Evolutionary conservation across 2,888 invertebrate species (phyloP), one percentile per base, ranked within the genome.

Genomic region (Eumacrocentrus americanus): DNA sequence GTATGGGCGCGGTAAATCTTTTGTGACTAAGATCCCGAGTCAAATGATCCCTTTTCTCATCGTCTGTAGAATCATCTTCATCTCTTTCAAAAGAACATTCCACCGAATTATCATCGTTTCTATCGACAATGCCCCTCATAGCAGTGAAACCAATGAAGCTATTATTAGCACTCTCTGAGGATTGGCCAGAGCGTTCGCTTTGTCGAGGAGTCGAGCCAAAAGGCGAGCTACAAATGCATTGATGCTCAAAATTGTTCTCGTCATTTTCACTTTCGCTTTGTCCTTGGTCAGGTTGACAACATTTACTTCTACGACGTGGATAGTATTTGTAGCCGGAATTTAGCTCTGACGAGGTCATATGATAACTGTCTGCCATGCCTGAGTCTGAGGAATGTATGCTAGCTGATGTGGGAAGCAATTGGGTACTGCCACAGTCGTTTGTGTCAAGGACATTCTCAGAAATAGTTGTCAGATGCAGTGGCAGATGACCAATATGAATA

Each of bases 321-420:
- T 67, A 73, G 12, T 69, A 74, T 53, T 70, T 72, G 59, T 76
- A 76, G 50, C 70, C 72, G 2, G 75, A 76, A 58, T 65, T 66
- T 0, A 76, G 60, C 20, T 77, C 78, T 1, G 74, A 71, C 16
- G 77, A 79, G 52, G 75, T 74, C 3, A 78, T 65, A n/a, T 75
- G 75, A 57, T 89, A 91, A 80, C 91, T 92, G 22, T 92, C 93
- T 0, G 91, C 93, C 82, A 94, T 90, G 20, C 94, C 94, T 0
- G 92, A 93, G 77, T 91, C 91, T 6, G 81, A 81, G 12, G 93
- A 92, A 5, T 90, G 74, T 37, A 75, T 53, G 37, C 75, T 75
- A 14, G 61, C 35, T 20, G 62, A 60, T 6, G 44, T 40, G 12
- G 64, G 62, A 5, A 55, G 35, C 11, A 58, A 35, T 2, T 46